Conservation (phyloP, 2,113 vertebrate species). For the Damaliscus lunatus region DNA sequence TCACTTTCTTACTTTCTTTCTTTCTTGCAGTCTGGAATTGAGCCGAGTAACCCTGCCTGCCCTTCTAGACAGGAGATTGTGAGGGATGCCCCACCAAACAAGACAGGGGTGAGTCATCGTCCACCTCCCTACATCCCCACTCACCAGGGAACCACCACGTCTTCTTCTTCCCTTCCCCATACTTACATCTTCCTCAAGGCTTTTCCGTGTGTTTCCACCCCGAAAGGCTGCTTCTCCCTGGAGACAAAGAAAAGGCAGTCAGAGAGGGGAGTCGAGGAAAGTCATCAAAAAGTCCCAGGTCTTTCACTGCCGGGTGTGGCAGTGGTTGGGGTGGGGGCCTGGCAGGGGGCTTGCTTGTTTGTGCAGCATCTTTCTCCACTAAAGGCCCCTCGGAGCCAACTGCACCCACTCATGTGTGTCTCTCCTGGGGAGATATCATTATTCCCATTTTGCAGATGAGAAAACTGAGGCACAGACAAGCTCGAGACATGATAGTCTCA, state of each 20-base stretch:
- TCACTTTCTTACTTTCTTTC: neutral
- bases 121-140: neutral
- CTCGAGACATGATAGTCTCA: neutral
- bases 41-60: neutral
- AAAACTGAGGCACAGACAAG: neutral
- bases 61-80: neutral
- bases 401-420: neutral
- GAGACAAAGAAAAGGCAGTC: neutral
- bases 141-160: neutral
- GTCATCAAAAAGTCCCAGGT: neutral
- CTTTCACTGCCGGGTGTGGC: neutral
- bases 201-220: conserved; percentile 51
- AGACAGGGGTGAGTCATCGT: accelerated
- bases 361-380: neutral
- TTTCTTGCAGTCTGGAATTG: neutral
- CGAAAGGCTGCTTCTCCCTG: conserved; percentile 64
- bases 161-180: neutral
- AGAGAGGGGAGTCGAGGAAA: neutral
- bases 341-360: accelerated
- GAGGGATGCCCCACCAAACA: neutral
- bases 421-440: neutral
- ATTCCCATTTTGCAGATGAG: neutral
- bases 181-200: conserved; percentile 67
- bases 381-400: neutral
- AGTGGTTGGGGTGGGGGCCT: neutral